Base-by-base conservation (phyloP, 2,797 vertebrate genomes). In the Lepilemur septentrionalis region DNA sequence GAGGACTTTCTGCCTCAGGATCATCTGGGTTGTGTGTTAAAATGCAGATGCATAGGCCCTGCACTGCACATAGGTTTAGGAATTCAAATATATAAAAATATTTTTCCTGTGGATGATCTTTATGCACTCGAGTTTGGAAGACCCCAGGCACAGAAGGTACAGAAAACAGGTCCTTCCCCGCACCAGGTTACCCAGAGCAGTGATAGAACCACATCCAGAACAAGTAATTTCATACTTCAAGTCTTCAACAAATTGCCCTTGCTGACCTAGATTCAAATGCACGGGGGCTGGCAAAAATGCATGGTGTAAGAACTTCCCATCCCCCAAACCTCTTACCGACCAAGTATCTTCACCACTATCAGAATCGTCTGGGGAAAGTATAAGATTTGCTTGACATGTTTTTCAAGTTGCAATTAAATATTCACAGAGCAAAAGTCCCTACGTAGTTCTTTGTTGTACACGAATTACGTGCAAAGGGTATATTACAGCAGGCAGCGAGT, bases 371-470 rank as follows among this genome's bases (percentile, higher is more conserved):
- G 30, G 69, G 78, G 88, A 83, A 84, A 63, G 30, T 23, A 25
- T 50, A 61, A 86, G 41, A 50, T 48, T 89, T 93, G 28, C 52
- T 95, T 89, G 65, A 82, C 79, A 46, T 70, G 72, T 78, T 93
- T 94, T 91, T 63, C 38, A 86, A 96, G 75, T 52, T 93, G 61
- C 38, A 67, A 93, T 95, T 97, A 96, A 95, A 95, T 97, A 94
- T 93, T 93, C 82, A 75, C 46, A 80, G 67, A 43, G 46, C 84
- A 92, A 80, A 89, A 75, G 81, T 89, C 30, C 57, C 82, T 55
- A 23, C 4, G 67, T 75, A 79, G 25, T 52, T 91, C 55, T 87
- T 94, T 81, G 55, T 72, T 43, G 30, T 88, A 87, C 76, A 94
- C 57, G 50, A 78, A 93, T 79, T 94, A 63, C 0, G 0, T 79